phyloP scores from a whole-genome alignment of 2,888 invertebrate species.

The Leptinotarsa juncta region DNA sequence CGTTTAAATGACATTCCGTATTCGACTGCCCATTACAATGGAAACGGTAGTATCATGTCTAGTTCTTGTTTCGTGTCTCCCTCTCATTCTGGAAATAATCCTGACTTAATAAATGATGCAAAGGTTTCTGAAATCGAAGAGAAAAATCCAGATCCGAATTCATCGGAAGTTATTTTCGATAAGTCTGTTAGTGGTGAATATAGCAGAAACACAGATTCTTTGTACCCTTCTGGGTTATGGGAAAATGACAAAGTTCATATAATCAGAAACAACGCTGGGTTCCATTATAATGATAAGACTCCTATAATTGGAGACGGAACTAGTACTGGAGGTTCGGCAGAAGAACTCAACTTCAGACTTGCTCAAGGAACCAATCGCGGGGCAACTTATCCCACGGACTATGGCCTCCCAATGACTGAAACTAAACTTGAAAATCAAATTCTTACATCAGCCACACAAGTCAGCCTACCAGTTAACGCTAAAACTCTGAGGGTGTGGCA shows the following conservation, averaged over 20 bases:
- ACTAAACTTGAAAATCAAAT: conserved; percentile 57
- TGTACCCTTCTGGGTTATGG: conserved; percentile 86
- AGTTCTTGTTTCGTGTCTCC: conserved; percentile 80
- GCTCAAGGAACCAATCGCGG: conserved; percentile 57
- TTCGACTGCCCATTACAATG: conserved; percentile 77
- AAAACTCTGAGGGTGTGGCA: conserved; percentile 91
- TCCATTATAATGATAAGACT: conserved; percentile 78
- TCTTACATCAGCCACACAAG: conserved; percentile 65
- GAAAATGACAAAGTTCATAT: conserved; percentile 71
- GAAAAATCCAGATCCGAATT: conserved; percentile 58
- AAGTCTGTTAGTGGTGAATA: conserved; percentile 83
- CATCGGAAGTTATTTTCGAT: conserved; percentile 59
- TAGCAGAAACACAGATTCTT: conserved; percentile 78
- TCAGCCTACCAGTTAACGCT: conserved; percentile 70
- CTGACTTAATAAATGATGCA: conserved; percentile 88
- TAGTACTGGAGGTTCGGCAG: conserved; percentile 72
- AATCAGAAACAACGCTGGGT: conserved; percentile 69
- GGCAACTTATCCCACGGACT: conserved; percentile 79
- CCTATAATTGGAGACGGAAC: conserved; percentile 77
- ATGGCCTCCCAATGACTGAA: conserved; percentile 79
- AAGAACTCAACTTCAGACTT: conserved; percentile 74
- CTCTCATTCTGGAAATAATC: conserved; percentile 81
- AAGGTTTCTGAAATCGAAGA: conserved; percentile 66
- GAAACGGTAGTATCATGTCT: conserved; percentile 73
- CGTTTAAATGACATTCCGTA: conserved; percentile 77